Conservation (phyloP, 2,113 vertebrate species). For the Platysteira castanea region DNA sequence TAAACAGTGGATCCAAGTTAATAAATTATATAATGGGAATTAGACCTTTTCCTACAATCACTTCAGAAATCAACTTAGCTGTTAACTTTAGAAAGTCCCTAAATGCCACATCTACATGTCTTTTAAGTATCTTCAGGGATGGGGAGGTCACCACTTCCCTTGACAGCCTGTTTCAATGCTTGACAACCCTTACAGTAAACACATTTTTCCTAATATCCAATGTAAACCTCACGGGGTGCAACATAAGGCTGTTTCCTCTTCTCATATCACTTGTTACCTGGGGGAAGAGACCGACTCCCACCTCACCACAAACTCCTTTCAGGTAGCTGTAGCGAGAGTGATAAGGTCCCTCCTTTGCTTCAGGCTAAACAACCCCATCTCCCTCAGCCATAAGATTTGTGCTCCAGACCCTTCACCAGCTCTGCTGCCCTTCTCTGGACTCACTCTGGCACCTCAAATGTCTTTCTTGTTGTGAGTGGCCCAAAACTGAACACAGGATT, state of each 20-base stretch:
- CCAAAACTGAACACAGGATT: not conserved
- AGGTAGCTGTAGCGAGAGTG: not conserved
- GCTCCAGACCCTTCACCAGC: not conserved
- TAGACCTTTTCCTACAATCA: not conserved
- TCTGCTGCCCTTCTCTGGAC: not conserved
- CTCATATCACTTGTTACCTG: not conserved
- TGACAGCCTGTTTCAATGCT: not conserved
- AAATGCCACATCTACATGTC: not conserved
- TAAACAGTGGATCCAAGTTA: not conserved
- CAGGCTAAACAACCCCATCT: not conserved
- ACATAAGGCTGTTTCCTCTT: not conserved
- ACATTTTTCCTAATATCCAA: not conserved
- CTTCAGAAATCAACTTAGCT: not conserved
- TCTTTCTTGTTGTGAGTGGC: not conserved
- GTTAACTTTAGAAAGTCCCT: not conserved
- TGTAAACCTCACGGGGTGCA: not conserved
- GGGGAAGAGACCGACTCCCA: not conserved
- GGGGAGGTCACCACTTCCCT: not conserved
- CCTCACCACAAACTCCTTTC: not conserved
- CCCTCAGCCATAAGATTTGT: rapidly evolving
- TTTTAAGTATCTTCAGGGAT: not conserved
- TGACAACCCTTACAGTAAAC: not conserved
- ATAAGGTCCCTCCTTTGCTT: not conserved
- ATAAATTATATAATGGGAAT: not conserved
- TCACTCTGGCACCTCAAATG: not conserved